Base-by-base conservation (phyloP, 2,888 invertebrate genomes). In the Macrophya annulata region DNA sequence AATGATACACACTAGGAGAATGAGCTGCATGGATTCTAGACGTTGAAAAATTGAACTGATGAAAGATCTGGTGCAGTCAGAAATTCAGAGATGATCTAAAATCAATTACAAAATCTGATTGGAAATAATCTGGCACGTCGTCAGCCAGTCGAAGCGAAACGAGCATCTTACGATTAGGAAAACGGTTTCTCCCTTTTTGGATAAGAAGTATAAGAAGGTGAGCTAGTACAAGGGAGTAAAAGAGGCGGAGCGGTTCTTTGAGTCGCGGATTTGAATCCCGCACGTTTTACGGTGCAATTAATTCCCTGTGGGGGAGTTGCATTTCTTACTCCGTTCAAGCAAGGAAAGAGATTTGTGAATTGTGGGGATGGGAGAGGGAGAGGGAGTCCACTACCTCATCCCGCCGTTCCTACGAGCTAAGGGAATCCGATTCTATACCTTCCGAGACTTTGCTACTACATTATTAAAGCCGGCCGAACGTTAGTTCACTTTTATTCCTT, bases 211-310 rank as follows among this genome's bases (percentile, higher is more conserved):
- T 45, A 31, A 31, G 51, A 55, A 31, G 55, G 77, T 6, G 31
- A 51, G 77, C 45, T 6, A n/a, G 77, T n/a, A 48, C 4, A 31
- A n/a, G 43, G 45, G 43, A 45, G 45, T 51, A 51, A 89, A 89
- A 89, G 89, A 90, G 88, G 88, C 87, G 84, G 87, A 84, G 86
- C 85, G 86, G 85, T 87, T 86, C 90, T 90, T 91, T 91, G 89
- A 90, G 90, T 88, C 89, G 87, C 88, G 90, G 89, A 92, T 91
- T 91, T 91, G 90, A 90, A 91, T 92, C 90, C 89, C 88, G 72
- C 72, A 74, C 90, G 91, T 91, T 92, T 91, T 91, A 92, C 91
- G 90, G 90, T 90, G 91, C 92, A 92, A 92, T 92, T 92, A 92
- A 92, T 92, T 90, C 92, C 91, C 92, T 89, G 89, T 90, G 91